Evolutionary conservation across 2,797 vertebrate genomes (phyloP), one percentile per base, ranked within the genome.

Genomic region (Somateria mollissima): DNA sequence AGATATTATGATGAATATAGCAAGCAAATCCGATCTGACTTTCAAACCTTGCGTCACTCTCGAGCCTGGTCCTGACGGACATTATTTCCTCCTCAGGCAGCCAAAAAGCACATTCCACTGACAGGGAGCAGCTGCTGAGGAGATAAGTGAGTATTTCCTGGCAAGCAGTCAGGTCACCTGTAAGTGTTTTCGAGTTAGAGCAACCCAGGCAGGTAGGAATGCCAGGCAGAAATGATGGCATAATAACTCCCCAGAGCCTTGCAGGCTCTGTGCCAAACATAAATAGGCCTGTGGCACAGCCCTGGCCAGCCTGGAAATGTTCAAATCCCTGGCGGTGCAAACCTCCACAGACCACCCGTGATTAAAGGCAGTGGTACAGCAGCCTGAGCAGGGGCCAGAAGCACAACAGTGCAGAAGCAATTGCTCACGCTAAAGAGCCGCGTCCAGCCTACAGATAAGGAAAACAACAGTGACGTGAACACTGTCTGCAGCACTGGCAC

Each of bases 21-120:
- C 91, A 91, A 82, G 45, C 3, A n/a, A 91, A 95, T 25, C 43
- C 0, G 15, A 85, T 66, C 43, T 43, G 56, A 61, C 39, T 92
- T 62, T 54, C 43, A 92, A 87, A 87, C 36, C 15, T 57, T 41
- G 51, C 0, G 0, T 86, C 69, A 51, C 28, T 67, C 43, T 89
- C 34, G 28, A 85, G 54, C 41, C 65, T 71, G 39, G 32, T 72
- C 65, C 56, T 65, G 49, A 69, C 39, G 51, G 85, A 91, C 66
- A 54, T 72, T 34, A 65, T 13, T 25, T 89, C 79, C 45, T 88
- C 34, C 76, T 75, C 45, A 51, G 39, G 53, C 70, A 94, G 70
- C 79, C 89, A 84, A 91, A 92, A 95, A 69, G 34, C 76, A 65
- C 70, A 58, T 91, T 92, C 53, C 45, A 37, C 41, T 83, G 76